phyloP scores from a whole-genome alignment of 1,140 invertebrate species.

The Hesperophylax magnus region DNA sequence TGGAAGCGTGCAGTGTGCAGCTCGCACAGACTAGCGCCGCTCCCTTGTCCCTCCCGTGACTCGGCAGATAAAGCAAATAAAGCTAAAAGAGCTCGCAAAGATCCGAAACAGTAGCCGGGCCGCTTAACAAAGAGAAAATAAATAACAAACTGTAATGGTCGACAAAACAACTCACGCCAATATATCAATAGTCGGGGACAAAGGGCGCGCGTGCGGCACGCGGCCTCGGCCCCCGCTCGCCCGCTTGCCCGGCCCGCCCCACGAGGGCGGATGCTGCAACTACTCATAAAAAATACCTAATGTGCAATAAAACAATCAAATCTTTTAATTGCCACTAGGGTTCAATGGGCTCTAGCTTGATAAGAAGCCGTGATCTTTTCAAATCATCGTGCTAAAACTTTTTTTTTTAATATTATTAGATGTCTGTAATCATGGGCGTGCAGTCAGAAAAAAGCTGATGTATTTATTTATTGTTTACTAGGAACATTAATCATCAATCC shows the following conservation, averaged over 20 bases:
- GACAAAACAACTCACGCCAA: constrained; percentile 54
- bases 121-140: constrained; percentile 54
- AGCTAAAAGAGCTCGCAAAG: constrained; percentile 36
- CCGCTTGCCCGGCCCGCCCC: not conserved
- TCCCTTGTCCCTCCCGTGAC: constrained; percentile 40
- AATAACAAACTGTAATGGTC: constrained; percentile 54
- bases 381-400: no score
- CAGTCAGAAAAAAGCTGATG: no score
- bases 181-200: constrained; percentile 48
- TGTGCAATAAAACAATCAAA: constrained; percentile 29
- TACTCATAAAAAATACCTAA: constrained; percentile 9
- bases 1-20: not conserved
- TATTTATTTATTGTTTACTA: no score
- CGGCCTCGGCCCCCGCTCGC: constrained; percentile 10
- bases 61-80: constrained; percentile 49
- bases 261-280: not conserved
- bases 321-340: not conserved
- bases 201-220: constrained; percentile 49
- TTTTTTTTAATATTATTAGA: no score
- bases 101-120: constrained; percentile 48
- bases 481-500: no score
- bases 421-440: no score
- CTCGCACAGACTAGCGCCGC: not conserved
- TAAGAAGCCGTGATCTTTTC: no score
- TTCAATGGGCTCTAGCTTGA: not conserved